Evolutionary conservation across 1,140 invertebrate genomes (phyloP), one percentile per base, ranked within the genome.

Genomic region (Papilio glaucus): DNA sequence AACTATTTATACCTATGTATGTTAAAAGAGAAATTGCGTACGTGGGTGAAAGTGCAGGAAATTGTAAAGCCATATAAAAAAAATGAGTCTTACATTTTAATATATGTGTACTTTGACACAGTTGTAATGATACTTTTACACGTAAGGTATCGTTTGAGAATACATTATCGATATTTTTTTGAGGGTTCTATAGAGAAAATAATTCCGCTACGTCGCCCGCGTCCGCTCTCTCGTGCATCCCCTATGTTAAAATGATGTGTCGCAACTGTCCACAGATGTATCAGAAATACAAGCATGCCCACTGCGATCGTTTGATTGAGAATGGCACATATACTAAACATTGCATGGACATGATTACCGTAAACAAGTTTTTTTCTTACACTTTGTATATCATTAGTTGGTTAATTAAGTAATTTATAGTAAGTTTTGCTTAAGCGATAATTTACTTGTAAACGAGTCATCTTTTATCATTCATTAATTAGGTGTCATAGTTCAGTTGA

Each of bases 261-360:
- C 67, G 42, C 67, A 61, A 38, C 60, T 72, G 90, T 89, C 29
- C 87, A 69, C 67, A 92, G 90, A 88, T 86, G 73, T 91, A 92
- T 83, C 80, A 88, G 78, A 75, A 86, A 84, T 88, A 89, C 88
- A 90, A 90, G 84, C 82, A 85, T 80, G 87, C 86, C 83, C 87
- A 92, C 90, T 89, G 89, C 86, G 87, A 90, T 77, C 75, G 78
- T 78, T 81, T 87, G 77, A 76, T 85, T 77, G 77, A 84, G 15
- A 83, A 80, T 41, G 84, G 84, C 71, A 83, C 81, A 63, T 87
- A 79, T 77, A 82, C 85, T 80, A 90, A 90, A 85, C 78, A 81
- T 77, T 92, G 88, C 89, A 85, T 89, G 86, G 90, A 92, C 13
- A 76, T 90, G 63, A 61, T 89, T 49, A 77, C 83, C 77, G 89